phyloP scores from a whole-genome alignment of 2,888 invertebrate genomes.

The Eristalis pertinax region DNA sequence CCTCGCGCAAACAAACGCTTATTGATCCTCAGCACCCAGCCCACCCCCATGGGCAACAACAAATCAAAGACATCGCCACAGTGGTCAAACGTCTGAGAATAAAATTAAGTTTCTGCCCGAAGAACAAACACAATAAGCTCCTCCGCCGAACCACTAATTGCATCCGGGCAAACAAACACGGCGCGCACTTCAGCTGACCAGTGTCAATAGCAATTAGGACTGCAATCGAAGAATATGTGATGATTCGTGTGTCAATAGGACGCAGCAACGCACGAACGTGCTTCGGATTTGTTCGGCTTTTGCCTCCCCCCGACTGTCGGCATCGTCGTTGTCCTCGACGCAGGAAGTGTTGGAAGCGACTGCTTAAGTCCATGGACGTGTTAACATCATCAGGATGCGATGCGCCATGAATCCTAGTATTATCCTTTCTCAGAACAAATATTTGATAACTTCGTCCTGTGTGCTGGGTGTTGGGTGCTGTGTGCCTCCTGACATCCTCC shows the following conservation, averaged over 20 bases:
- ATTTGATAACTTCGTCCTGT: constrained; percentile 38
- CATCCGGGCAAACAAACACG: constrained; percentile 71
- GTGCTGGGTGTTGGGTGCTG: neutral
- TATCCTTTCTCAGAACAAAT: constrained; percentile 66
- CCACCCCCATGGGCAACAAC: neutral
- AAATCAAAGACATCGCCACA: constrained; percentile 7
- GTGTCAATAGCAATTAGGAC: constrained; percentile 73
- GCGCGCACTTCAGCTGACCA: constrained; percentile 63
- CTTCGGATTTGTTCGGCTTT: neutral
- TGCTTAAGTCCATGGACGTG: constrained; percentile 67
- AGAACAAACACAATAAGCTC: constrained; percentile 71
- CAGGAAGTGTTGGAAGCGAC: constrained; percentile 61
- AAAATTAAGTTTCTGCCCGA: constrained; percentile 69
- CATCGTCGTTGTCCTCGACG: constrained; percentile 4
- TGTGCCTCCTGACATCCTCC: neutral
- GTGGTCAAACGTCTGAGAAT: constrained; percentile 58
- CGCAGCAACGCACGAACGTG: constrained; percentile 30
- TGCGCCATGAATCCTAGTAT: constrained; percentile 52
- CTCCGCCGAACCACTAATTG: constrained; percentile 71
- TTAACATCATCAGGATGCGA: constrained; percentile 68
- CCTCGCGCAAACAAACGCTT: constrained; percentile 51
- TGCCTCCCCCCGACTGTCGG: neutral
- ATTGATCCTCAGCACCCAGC: constrained; percentile 29
- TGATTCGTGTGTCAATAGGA: constrained; percentile 53
- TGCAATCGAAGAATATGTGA: constrained; percentile 64